Evolutionary conservation across 2,113 vertebrate genomes (phyloP), one percentile per base, ranked within the genome.

Genomic region (Chloroceryle aenea): DNA sequence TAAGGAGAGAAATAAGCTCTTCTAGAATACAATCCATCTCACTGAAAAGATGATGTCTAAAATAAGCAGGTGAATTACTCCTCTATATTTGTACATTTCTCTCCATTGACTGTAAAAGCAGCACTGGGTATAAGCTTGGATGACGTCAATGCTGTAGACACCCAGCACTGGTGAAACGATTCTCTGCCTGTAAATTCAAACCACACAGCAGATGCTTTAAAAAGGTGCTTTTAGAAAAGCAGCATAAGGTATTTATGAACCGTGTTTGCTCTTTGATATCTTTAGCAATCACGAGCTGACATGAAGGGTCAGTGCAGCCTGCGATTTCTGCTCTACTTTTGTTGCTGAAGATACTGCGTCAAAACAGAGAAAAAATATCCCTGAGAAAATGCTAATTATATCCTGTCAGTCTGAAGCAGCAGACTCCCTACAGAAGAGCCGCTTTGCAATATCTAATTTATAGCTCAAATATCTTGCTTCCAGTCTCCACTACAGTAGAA

Each of bases 301-400:
- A 74, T 10, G 17, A 88, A 64, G 15, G 86, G 69, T 69, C 72
- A 69, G 38, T 7, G 26, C 32, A 62, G 32, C 58, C 63, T 81
- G 59, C 68, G 85, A 59, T 16, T 91, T 66, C 50, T 85, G 48
- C 26, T 92, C 58, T 40, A 12, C 43, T 89, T 81, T 42, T 88
- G 75, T 61, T 93, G 73, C 84, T 91, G 79, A 93, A 90, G 75
- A 58, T 55, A 73, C n/a, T 87, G 76, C 4, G 5, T 89, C 50
- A 93, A 96, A 97, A 95, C 63, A 62, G 68, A 76, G 68, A 50
- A 91, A 92, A 95, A 96, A 93, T 71, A 87, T 55, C 58, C 56
- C 71, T 61, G 83, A 80, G 85, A 94, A 94, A 95, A 92, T 43
- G 69, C 87, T 89, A 92, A 97, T 91, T 87, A 89, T 52, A 97